phyloP scores from a whole-genome alignment of 2,113 vertebrate species.

The Sylvia atricapilla region DNA sequence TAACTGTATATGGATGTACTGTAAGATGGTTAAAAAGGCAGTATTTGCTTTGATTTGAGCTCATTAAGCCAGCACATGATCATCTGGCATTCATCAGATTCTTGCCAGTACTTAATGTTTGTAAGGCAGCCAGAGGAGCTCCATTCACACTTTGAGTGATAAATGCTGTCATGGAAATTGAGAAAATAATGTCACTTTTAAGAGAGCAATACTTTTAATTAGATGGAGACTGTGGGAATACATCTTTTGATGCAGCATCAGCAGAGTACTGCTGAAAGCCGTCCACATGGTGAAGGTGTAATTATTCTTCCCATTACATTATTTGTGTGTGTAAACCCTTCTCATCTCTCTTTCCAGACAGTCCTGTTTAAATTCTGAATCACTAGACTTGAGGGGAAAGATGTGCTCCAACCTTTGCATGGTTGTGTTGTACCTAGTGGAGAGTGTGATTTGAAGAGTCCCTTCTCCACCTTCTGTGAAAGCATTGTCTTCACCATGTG shows the following conservation, averaged over 20 bases:
- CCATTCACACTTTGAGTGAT: neutral
- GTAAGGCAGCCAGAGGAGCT: neutral
- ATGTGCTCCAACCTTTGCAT: accelerated
- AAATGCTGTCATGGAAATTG: neutral
- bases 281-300: neutral
- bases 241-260: neutral
- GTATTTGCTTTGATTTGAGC: neutral
- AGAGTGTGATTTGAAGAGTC: neutral
- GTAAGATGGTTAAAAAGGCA: neutral
- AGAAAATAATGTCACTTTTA: neutral
- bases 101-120: neutral
- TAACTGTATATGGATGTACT: neutral
- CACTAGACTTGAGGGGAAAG: neutral
- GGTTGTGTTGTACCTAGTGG: neutral
- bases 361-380: neutral
- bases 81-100: neutral
- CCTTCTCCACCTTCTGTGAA: neutral
- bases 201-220: neutral
- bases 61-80: neutral
- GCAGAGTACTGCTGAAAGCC: neutral
- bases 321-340: neutral
- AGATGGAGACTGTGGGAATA: neutral
- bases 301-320: neutral
- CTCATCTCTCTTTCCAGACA: neutral
- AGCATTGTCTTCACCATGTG: neutral